Percentiles rank a stretch among this genome's conserved stretches.
Evolutionary conservation across 2,113 vertebrate species (phyloP).

Genomic region (Anoura caudifer): DNA sequence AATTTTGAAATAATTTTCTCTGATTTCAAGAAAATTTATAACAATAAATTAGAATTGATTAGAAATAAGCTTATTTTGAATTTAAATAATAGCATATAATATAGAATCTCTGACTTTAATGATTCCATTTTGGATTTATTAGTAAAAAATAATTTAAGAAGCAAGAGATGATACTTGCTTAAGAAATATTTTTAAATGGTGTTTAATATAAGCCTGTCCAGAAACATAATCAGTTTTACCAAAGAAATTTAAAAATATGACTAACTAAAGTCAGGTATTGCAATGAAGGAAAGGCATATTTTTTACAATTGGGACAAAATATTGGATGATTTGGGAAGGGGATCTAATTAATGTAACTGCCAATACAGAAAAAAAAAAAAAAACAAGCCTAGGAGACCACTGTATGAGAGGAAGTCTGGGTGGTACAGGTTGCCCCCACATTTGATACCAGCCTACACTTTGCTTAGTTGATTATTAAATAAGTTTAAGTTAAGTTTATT

Average conservation of each 20-base stretch:
- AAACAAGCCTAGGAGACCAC: not conserved
- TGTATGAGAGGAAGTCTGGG: not conserved
- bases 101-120: not conserved
- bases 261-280: not conserved
- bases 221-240: not conserved
- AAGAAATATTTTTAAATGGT: not conserved
- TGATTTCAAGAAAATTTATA: not conserved
- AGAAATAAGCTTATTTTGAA: not conserved
- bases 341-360: not conserved
- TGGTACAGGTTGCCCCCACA: fast-evolving
- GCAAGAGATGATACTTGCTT: not conserved
- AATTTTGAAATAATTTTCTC: not conserved
- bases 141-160: not conserved
- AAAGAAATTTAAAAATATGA: not conserved
- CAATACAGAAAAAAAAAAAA: not conserved
- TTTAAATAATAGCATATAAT: not conserved
- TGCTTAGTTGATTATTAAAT: not conserved
- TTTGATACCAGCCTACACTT: not conserved
- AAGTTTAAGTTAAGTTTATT: not conserved
- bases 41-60: not conserved
- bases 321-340: not conserved
- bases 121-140: not conserved
- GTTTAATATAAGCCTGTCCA: not conserved
- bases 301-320: not conserved
- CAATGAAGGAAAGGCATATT: not conserved